phyloP scores from a whole-genome alignment of 1,140 invertebrate genomes.

The Heterodera schachtii region DNA sequence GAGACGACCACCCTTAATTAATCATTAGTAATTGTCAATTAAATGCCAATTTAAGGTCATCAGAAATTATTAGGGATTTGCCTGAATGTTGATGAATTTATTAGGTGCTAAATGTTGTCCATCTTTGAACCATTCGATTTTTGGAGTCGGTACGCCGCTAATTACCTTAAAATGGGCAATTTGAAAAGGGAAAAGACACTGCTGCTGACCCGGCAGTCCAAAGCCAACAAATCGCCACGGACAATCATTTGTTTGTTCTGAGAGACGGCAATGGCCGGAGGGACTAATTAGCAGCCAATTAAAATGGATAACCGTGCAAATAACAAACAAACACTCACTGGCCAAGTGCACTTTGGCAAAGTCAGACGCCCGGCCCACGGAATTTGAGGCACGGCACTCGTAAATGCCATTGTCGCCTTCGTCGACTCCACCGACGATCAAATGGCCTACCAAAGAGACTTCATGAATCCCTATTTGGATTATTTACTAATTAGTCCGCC shows the following conservation, averaged over 20 bases:
- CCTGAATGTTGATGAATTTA: conserved; percentile 36
- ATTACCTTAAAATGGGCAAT: conserved; percentile 7
- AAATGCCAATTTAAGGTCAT: neutral
- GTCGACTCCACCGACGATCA: conserved; percentile 60
- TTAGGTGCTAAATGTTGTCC: conserved; percentile 54
- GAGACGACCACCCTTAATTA: conserved; percentile 34
- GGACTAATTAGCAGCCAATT: conserved; percentile 52
- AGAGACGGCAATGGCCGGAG: conserved; percentile 66
- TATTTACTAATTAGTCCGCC: neutral
- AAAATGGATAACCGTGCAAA: neutral
- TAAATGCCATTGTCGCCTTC: conserved; percentile 68
- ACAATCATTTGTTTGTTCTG: conserved; percentile 66
- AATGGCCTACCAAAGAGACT: conserved; percentile 41
- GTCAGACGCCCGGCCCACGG: conserved; percentile 67
- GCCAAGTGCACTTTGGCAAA: conserved; percentile 50
- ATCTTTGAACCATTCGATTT: conserved; percentile 68
- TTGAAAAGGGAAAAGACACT: neutral
- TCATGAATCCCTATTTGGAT: conserved; percentile 8
- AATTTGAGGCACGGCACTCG: conserved; percentile 68
- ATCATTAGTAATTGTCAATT: neutral
- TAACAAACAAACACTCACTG: conserved; percentile 31
- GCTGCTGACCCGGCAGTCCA: conserved; percentile 62
- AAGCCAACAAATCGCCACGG: conserved; percentile 48
- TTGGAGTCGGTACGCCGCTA: conserved; percentile 66
- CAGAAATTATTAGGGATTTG: neutral